Evolutionary conservation across 2,888 invertebrate species (phyloP).

Genomic region (Callyntrura guangdongensis): DNA sequence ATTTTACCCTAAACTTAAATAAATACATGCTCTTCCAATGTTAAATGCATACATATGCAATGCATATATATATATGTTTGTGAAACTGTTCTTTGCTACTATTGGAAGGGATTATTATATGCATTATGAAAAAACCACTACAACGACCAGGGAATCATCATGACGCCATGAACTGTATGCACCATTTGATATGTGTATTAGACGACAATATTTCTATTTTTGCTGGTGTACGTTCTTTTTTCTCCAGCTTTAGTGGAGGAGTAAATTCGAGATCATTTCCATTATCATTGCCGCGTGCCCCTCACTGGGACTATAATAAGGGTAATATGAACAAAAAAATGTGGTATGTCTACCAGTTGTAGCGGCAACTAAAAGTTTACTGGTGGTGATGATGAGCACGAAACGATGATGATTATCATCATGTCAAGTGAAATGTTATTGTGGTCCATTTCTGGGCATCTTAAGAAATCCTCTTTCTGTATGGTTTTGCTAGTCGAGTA

Average conservation of each 20-base stretch:
- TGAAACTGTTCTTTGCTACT: neutral
- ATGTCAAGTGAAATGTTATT: slow-evolving; percentile 79
- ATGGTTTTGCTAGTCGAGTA: neutral
- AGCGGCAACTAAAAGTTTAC: neutral
- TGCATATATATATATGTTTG: too few relatives aligned
- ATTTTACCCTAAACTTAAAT: neutral
- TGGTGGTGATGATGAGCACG: slow-evolving; percentile 55
- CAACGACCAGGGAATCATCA: slow-evolving; percentile 33
- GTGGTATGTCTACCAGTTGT: neutral
- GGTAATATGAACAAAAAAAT: neutral
- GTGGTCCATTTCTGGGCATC: slow-evolving; percentile 79
- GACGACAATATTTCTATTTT: neutral
- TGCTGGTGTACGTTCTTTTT: slow-evolving; percentile 1
- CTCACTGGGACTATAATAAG: neutral
- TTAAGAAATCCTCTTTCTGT: slow-evolving; percentile 63
- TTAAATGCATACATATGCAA: too few relatives aligned
- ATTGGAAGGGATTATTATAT: slow-evolving; percentile 45
- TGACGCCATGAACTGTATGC: slow-evolving; percentile 49
- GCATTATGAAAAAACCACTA: slow-evolving; percentile 61
- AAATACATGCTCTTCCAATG: neutral
- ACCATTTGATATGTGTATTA: neutral
- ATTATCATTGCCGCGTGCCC: neutral
- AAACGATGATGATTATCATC: slow-evolving; percentile 61
- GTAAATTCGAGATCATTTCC: slow-evolving; percentile 9
- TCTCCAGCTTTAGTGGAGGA: neutral